Evolutionary conservation across 2,113 vertebrate genomes (phyloP).

Genomic region (Tachuris rubrigastra): DNA sequence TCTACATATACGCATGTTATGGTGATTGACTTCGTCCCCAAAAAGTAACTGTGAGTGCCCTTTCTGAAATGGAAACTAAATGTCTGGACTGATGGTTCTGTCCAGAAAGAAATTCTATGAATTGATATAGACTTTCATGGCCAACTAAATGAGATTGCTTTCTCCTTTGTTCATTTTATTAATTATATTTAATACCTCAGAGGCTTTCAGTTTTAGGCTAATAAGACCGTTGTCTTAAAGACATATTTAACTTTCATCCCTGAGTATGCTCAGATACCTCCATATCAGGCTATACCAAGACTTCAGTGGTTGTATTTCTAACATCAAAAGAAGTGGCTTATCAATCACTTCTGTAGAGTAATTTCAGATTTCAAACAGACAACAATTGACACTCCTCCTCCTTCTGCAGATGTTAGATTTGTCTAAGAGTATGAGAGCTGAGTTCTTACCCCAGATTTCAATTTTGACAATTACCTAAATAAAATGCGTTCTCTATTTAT

Average conservation of each 20-base stretch:
- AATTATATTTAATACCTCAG: neutral
- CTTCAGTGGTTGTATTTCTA: neutral
- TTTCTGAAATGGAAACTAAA: neutral
- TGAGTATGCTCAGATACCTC: neutral
- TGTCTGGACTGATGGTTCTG: neutral
- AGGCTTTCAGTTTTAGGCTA: neutral
- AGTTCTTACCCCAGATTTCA: neutral
- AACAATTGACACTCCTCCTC: neutral
- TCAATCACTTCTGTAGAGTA: neutral
- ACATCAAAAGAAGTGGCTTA: neutral
- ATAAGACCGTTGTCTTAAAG: neutral
- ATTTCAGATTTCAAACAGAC: neutral
- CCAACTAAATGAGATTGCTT: neutral
- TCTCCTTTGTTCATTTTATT: neutral
- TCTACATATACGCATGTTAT: neutral
- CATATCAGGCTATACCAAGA: neutral
- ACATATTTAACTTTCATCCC: neutral
- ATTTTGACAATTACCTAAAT: neutral
- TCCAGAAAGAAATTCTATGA: neutral
- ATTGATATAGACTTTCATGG: neutral
- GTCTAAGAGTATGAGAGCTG: neutral
- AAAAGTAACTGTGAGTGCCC: neutral
- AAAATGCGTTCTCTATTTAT: constrained; percentile 32
- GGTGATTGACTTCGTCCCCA: neutral
- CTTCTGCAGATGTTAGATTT: neutral